A percentile compares a stretch with the other conserved stretches of the same genome.
Evolutionary conservation across 37 sponge, comb jelly and placozoan genomes (phyloP).

Genomic region (Haliclona indistincta): DNA sequence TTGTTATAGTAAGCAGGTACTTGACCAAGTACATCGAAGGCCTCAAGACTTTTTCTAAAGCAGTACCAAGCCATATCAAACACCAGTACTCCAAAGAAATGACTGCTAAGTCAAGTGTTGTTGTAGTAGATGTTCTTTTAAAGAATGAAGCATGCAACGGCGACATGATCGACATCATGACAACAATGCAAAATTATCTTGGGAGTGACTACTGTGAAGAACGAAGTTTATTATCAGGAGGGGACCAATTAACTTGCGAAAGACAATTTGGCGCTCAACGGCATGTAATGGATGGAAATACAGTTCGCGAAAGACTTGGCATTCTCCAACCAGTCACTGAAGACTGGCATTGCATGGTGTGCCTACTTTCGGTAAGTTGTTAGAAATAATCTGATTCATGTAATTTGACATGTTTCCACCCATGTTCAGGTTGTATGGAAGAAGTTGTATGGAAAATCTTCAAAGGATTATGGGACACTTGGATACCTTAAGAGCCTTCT

Average conservation of each 20-base stretch:
- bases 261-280: background rate
- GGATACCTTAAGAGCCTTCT: conserved; percentile 15
- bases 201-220: background rate
- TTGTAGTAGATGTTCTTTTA: conserved; percentile 26
- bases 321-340: conserved; percentile 12
- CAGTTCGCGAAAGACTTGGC: background rate
- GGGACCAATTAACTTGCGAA: conserved; percentile 25
- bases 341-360: too few species aligned
- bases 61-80: conserved; percentile 6
- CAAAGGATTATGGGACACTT: conserved; percentile 39
- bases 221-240: conserved; percentile 3
- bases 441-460: background rate
- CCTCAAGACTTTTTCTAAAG: background rate
- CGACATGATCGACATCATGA: conserved; percentile 43
- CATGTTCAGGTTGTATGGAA: conserved; percentile 34
- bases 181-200: conserved; percentile 14
- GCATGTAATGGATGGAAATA: background rate
- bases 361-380: conserved; percentile 15
- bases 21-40: conserved; percentile 1
- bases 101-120: conserved; percentile 18
- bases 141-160: conserved; percentile 15
- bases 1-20: conserved; percentile 8
- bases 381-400: conserved; percentile 6
- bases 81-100: conserved; percentile 31
- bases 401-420: background rate